Base-by-base conservation (phyloP, 2,113 vertebrate genomes). In the Rhineura floridana region DNA sequence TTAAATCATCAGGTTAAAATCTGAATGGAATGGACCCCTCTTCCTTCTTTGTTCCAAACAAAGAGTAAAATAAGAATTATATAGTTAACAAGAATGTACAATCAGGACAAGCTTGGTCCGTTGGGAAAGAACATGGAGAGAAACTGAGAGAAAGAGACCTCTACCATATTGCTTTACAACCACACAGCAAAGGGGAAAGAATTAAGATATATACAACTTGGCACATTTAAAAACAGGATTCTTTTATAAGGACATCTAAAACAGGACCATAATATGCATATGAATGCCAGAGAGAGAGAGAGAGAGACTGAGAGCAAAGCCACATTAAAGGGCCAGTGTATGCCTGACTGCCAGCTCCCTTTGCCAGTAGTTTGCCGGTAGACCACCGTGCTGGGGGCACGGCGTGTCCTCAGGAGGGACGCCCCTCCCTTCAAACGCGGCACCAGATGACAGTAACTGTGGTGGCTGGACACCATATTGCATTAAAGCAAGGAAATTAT, bases 91-190 rank as follows among this genome's bases (percentile, higher is more conserved):
- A 96, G 93, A 95, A 96, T 96, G 95, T 97, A 97, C 96, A 97
- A 81, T 93, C 70, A 95, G 97, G 97, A 97, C 96, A 75, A 94
- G 94, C 90, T 95, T 96, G 96, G 96, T 97, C 97, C 96, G 81
- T 89, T 88, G 84, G 91, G 96, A 95, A 96, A 95, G 95, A 93
- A 96, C 94, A 94, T 93, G 95, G 88, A 50, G 42, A 96, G 91
- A 76, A n/a, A 96, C 93, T 93, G 93, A 94, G 87, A 46, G 36
- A 95, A 33, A 59, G 59, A 85, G 36, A 55, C n/a, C 39, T n/a
- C 95, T 95, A 95, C 92, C n/a, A 94, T 97, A 97, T 97, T 97
- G 97, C 97, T 97, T 97, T 96, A 97, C 96, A 96, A 94, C 94
- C 96, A 95, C 96, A 94, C 96, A 94, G 95, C 95, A 93, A 84